Conservation (phyloP, 2,113 vertebrate species). For the Gambusia affinis region DNA sequence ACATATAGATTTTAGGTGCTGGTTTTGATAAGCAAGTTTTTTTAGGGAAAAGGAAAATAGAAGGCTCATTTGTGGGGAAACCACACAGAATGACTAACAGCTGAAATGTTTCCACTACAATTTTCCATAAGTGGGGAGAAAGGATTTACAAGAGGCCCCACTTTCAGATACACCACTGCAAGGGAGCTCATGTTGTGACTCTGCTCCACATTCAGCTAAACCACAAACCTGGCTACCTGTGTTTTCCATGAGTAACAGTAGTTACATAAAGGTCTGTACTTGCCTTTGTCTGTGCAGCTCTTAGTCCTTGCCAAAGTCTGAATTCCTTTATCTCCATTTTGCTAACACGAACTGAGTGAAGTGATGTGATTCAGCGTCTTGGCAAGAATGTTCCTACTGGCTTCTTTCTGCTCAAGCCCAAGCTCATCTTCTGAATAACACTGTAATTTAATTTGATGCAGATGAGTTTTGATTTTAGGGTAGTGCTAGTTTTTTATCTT, state of each 20-base stretch:
- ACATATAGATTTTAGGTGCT: not conserved
- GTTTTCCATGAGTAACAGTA: slow-evolving; percentile 2
- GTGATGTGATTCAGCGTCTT: not conserved
- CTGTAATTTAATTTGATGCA: not conserved
- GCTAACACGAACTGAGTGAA: not conserved
- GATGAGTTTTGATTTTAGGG: not conserved
- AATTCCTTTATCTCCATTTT: not conserved
- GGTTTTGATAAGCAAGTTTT: slow-evolving; percentile 24
- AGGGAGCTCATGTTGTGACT: slow-evolving; percentile 37
- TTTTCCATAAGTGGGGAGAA: slow-evolving; percentile 37
- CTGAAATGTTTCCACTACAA: slow-evolving; percentile 58
- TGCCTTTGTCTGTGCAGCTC: not conserved
- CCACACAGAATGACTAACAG: slow-evolving; percentile 26
- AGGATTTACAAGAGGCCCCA: slow-evolving; percentile 43
- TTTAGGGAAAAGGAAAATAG: not conserved
- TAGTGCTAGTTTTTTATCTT: not conserved
- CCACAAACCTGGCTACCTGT: slow-evolving; percentile 29
- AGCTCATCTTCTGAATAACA: not conserved
- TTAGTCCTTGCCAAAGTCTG: not conserved
- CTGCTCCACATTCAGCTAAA: slow-evolving; percentile 66
- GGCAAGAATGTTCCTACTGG: not conserved
- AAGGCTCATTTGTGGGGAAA: slow-evolving; percentile 23
- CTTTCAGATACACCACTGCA: slow-evolving; percentile 20
- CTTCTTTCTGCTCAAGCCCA: too few species aligned
- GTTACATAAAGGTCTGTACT: slow-evolving; percentile 26